Conservation (phyloP, 2,888 invertebrate genomes). For the Empis livida region DNA sequence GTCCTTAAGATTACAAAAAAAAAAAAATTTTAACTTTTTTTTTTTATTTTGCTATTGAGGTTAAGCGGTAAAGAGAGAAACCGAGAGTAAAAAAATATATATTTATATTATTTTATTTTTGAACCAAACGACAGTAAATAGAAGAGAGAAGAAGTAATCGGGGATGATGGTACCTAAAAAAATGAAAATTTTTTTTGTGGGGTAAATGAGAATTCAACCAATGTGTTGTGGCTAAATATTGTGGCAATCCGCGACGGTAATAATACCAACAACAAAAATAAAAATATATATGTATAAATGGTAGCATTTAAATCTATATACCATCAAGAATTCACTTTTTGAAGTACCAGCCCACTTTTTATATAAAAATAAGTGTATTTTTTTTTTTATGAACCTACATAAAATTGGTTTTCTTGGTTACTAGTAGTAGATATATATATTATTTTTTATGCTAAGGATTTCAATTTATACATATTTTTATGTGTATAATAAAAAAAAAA, state of each 20-base stretch:
- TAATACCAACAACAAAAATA: constrained; percentile 3
- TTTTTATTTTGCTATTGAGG: too few relatives aligned
- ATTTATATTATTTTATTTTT: not conserved
- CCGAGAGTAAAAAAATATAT: too few relatives aligned
- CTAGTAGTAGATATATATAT: not conserved
- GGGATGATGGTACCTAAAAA: not conserved
- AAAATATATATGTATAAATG: not conserved
- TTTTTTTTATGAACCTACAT: not conserved
- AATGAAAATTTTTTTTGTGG: constrained; percentile 6
- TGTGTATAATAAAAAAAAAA: too few relatives aligned
- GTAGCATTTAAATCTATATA: too few relatives aligned
- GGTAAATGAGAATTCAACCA: constrained; percentile 18
- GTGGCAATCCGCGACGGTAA: constrained; percentile 18
- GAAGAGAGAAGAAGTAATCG: not conserved
- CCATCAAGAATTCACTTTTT: constrained; percentile 3
- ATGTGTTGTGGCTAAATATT: constrained; percentile 24
- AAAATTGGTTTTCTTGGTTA: not conserved
- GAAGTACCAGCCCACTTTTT: constrained; percentile 13
- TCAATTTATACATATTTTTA: too few relatives aligned
- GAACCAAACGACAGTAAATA: not conserved
- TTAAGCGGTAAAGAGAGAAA: too few relatives aligned
- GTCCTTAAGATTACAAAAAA: too few relatives aligned
- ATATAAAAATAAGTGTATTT: not conserved
- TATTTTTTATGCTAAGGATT: too few relatives aligned
- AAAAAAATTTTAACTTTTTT: too few relatives aligned